Conservation (phyloP, 2,113 vertebrate species). For the Mionectes macconnelli region DNA sequence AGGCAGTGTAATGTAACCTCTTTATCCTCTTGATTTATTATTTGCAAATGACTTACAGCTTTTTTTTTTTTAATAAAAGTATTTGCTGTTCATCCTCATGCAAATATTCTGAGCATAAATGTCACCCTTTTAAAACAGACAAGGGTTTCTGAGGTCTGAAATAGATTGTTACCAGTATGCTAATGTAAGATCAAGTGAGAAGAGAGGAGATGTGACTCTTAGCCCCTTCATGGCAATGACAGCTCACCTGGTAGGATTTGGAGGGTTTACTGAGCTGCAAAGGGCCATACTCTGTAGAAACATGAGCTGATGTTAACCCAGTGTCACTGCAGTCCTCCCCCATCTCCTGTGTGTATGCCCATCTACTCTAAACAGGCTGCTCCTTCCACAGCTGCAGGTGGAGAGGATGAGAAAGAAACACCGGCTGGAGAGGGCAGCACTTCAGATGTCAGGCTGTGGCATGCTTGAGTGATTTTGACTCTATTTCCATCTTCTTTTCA, state of each 20-base stretch:
- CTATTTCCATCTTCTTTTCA: neutral
- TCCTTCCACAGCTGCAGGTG: neutral
- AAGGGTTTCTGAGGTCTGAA: neutral
- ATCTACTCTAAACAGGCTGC: neutral
- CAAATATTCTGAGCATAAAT: slow-evolving; percentile 31
- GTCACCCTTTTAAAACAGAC: neutral
- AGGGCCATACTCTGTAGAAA: neutral
- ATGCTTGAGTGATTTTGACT: neutral
- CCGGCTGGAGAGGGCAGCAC: neutral
- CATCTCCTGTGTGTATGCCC: accelerated
- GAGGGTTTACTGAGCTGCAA: neutral
- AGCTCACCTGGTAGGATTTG: neutral
- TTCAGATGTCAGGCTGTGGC: neutral
- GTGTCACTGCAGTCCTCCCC: neutral
- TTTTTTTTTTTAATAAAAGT: neutral
- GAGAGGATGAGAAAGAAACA: neutral
- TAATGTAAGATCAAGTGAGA: neutral
- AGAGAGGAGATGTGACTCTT: neutral
- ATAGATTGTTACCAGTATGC: neutral
- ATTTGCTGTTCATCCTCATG: slow-evolving; percentile 1
- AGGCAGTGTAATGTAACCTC: neutral
- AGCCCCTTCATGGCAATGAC: accelerated
- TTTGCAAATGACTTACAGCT: slow-evolving; percentile 22
- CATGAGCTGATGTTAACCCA: neutral
- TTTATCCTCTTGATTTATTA: neutral